phyloP scores from a whole-genome alignment of 2,113 vertebrate species.

The Tetrax tetrax region DNA sequence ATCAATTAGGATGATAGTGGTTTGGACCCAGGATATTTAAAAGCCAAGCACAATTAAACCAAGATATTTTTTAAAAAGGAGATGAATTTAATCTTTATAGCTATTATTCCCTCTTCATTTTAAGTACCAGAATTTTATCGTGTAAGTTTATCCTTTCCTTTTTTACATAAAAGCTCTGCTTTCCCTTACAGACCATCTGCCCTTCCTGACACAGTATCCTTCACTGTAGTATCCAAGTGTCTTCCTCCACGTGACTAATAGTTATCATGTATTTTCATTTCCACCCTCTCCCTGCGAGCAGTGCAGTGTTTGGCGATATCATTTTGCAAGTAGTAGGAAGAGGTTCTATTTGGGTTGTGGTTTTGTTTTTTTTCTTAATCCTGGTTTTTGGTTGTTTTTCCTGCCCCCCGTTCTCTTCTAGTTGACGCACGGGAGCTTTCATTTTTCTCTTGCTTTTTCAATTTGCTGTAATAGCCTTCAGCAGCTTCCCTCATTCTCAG shows the following conservation, averaged over 20 bases:
- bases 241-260: not conserved
- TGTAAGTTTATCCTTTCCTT: not conserved
- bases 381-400: not conserved
- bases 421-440: not conserved
- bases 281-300: not conserved
- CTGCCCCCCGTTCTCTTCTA: accelerated
- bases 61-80: not conserved
- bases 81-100: not conserved
- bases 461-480: constrained; percentile 13
- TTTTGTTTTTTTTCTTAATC: not conserved
- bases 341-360: not conserved
- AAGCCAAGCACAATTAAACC: not conserved
- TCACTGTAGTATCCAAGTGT: not conserved
- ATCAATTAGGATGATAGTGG: not conserved
- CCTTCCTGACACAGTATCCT: not conserved
- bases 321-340: not conserved
- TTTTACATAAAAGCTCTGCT: not conserved
- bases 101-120: not conserved
- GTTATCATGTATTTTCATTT: not conserved
- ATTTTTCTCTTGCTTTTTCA: constrained; percentile 11
- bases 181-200: not conserved
- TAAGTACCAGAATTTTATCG: not conserved
- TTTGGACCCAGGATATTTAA: not conserved
- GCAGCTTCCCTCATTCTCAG: not conserved
- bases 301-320: not conserved